Evolutionary conservation across 2,888 invertebrate species (phyloP), one percentile per base, ranked within the genome.

Genomic region (Adela reaumurella): DNA sequence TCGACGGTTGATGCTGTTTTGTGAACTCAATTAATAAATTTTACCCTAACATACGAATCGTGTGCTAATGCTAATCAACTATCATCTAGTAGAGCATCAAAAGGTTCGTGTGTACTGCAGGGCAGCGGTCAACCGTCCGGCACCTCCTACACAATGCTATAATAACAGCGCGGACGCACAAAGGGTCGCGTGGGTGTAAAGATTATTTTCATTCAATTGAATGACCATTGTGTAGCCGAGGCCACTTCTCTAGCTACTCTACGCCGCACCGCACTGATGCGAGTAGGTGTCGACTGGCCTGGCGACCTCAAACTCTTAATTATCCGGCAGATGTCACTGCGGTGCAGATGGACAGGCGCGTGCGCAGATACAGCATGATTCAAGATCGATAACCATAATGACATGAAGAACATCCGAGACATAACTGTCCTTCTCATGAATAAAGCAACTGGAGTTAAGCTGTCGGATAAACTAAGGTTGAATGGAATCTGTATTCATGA

Each of bases 131-230:
- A 77, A 67, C 65, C 65, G 71, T 77, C 76, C 78, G 35, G 35
- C 35, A 71, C 77, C 50, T 47, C 50, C 77, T 74, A 77, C 77
- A 68, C 59, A 19, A 10, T 28, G 45, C 48, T 14, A 35, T 11
- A 35, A 35, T 35, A 35, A 35, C 14, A 35, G 8, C 35, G 35
- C 35, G 35, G 35, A 35, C 35, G 35, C 8, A 69, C 70, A 72
- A 71, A 69, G 68, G 49, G 72, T 68, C 63, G 74, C 76, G 77
- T 78, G 78, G 78, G 78, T 74, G 77, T 73, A 76, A 78, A 77
- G 78, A 78, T 78, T 78, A 78, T 70, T 74, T 72, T 73, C 77
- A 78, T 78, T 78, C 78, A 78, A 78, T 78, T 78, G 77, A 77
- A 35, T 35, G 35, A 14, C 11, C 35, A 35, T 35, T 35, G 35